These are phyloP conservation scores for Odontocolon sp. DNA, from an alignment of 2,888 invertebrate species.

Conservation along the genomic window DNA sequence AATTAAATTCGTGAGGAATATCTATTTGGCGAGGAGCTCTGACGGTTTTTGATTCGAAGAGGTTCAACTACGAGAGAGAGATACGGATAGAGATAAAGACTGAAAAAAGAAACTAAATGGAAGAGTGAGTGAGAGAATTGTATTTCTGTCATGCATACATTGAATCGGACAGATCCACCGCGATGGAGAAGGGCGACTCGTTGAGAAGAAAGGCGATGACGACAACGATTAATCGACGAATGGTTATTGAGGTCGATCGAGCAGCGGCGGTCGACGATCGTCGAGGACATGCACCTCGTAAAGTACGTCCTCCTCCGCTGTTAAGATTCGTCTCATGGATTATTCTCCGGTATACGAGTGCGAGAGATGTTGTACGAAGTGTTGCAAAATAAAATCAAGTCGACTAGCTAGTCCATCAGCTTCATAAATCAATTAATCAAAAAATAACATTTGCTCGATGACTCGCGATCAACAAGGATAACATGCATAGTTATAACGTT, in stretches of 20 bases:
- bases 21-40: too few relatives aligned
- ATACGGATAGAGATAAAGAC: not conserved
- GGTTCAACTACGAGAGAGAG: too few relatives aligned
- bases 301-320: slow-evolving; percentile 57
- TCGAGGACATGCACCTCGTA: slow-evolving; percentile 58
- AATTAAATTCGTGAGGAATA: too few relatives aligned
- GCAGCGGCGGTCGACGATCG: slow-evolving; percentile 35
- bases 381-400: slow-evolving; percentile 12
- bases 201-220: slow-evolving; percentile 61
- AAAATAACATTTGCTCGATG: slow-evolving; percentile 5
- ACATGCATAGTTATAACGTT: not conserved
- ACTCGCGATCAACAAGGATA: not conserved
- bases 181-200: slow-evolving; percentile 14
- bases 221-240: slow-evolving; percentile 64
- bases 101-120: not conserved
- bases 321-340: slow-evolving; percentile 23
- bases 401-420: not conserved
- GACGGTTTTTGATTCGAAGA: too few relatives aligned
- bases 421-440: slow-evolving; percentile 23
- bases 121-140: not conserved
- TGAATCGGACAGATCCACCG: not conserved
- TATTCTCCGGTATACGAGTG: slow-evolving; percentile 1
- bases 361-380: not conserved
- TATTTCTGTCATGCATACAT: not conserved
- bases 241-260: slow-evolving; percentile 68